A percentile compares a stretch with the other conserved stretches of the same genome.
These are phyloP conservation scores for Semnopithecus entellus DNA, from an alignment of 2,113 vertebrate genomes.

Conservation along the genomic window DNA sequence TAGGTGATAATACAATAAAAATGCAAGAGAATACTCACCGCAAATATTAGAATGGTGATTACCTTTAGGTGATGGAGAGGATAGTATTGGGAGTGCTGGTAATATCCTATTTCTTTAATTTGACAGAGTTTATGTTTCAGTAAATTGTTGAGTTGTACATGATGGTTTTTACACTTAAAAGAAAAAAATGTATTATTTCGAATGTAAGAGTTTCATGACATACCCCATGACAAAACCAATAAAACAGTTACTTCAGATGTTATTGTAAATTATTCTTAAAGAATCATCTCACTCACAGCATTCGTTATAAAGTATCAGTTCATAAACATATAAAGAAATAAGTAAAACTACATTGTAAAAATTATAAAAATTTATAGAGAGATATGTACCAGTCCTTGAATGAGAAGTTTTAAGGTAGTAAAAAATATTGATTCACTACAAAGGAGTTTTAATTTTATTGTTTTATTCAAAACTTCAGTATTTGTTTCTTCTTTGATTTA, in stretches of 20 bases:
- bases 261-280: neutral
- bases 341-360: neutral
- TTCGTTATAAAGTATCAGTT: neutral
- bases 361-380: neutral
- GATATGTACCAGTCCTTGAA: neutral
- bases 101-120: neutral
- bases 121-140: neutral
- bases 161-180: neutral
- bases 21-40: neutral
- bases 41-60: neutral
- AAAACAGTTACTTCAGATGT: neutral
- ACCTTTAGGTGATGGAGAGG: neutral
- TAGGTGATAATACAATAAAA: neutral
- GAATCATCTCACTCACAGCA: neutral
- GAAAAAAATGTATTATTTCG: neutral
- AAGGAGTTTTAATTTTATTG: neutral
- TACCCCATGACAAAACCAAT: neutral
- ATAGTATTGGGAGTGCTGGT: neutral
- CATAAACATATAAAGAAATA: neutral
- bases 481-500: neutral
- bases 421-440: neutral
- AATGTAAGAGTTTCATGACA: neutral
- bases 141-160: neutral
- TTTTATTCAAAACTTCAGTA: neutral
- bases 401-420: neutral